These are phyloP conservation scores for Slavum lentiscoides DNA, from an alignment of 2,888 invertebrate species.

Conservation along the genomic window DNA sequence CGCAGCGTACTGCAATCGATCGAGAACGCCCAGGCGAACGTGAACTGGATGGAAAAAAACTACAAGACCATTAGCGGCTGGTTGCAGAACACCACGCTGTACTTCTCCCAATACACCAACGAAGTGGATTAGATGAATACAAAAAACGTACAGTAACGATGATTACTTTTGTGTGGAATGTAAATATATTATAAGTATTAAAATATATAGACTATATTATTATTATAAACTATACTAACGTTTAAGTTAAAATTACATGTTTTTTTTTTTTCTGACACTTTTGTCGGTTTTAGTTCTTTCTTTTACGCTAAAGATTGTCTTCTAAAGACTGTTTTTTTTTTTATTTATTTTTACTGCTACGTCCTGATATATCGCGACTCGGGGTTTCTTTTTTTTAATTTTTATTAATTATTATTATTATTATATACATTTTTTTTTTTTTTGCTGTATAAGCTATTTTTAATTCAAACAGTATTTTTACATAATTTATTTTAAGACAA, in stretches of 20 bases:
- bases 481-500: conserved; percentile 25
- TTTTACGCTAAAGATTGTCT: conserved; percentile 35
- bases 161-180: background rate
- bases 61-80: conserved; percentile 75
- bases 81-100: conserved; percentile 61
- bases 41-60: conserved; percentile 80
- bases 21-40: conserved; percentile 79
- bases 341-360: background rate
- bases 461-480: conserved; percentile 45
- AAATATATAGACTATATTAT: too few species aligned
- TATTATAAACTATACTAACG: background rate
- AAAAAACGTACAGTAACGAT: background rate
- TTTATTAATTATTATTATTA: background rate
- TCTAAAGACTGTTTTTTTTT: conserved; percentile 37
- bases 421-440: conserved; percentile 15
- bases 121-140: conserved; percentile 36
- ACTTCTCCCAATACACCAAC: conserved; percentile 33
- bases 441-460: background rate
- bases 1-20: conserved; percentile 78
- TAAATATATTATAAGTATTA: conserved; percentile 28
- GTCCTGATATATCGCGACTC: conserved; percentile 3
- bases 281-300: conserved; percentile 1
- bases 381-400: conserved; percentile 3
- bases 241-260: conserved; percentile 27
- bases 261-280: conserved; percentile 6